These are phyloP conservation scores for Spongilla lacustris DNA, from an alignment of 37 sponge, comb jelly and placozoan species.

Conservation along the genomic window DNA sequence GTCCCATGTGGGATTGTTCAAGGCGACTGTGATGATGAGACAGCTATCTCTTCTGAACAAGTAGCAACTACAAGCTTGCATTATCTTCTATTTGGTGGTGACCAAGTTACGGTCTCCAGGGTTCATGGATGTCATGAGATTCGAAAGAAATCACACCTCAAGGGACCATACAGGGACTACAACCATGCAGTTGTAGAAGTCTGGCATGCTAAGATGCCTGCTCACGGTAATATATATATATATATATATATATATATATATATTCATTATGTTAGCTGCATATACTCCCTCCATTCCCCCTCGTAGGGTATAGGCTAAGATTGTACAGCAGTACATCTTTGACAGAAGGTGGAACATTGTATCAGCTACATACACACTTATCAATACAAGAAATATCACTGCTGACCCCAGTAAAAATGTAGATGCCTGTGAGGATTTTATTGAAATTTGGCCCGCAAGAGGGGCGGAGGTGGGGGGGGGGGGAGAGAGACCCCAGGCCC, in stretches of 20 bases:
- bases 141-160: neutral
- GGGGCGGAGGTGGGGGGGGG: no score
- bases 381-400: constrained; percentile 4
- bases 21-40: no score
- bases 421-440: constrained; percentile 4
- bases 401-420: constrained; percentile 7
- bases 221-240: neutral
- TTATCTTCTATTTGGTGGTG: neutral
- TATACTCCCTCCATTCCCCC: no score
- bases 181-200: neutral
- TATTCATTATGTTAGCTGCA: no score
- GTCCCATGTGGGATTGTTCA: neutral
- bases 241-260: no score
- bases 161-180: neutral
- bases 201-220: no score
- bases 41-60: neutral
- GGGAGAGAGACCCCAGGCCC: no score
- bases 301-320: neutral
- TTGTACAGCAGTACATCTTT: neutral
- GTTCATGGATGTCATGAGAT: neutral
- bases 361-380: neutral
- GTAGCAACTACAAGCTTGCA: neutral
- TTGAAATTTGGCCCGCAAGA: no score
- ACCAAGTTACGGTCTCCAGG: neutral
- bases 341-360: constrained; percentile 11